phyloP scores from a whole-genome alignment of 2,888 invertebrate species.

The Dryobota labecula region DNA sequence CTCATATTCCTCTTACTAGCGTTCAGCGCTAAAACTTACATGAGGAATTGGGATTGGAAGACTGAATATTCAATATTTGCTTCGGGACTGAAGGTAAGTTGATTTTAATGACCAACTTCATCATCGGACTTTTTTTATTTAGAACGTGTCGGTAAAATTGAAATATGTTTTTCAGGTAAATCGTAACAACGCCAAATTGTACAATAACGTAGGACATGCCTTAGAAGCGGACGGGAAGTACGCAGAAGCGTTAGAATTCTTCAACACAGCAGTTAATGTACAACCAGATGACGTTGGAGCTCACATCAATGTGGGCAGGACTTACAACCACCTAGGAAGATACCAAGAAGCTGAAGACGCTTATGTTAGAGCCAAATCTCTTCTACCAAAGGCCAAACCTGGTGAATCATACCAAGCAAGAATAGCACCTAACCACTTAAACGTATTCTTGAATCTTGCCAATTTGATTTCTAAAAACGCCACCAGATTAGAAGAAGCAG shows the following conservation, averaged over 20 bases:
- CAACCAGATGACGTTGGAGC: constrained; percentile 99
- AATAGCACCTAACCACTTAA: constrained; percentile 98
- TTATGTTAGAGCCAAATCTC: constrained; percentile 96
- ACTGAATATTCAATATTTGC: constrained; percentile 98
- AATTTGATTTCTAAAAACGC: constrained; percentile 98
- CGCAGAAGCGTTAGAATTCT: constrained; percentile 96
- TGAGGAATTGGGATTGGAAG: constrained; percentile 98
- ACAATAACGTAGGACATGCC: constrained; percentile 99
- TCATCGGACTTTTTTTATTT: background rate
- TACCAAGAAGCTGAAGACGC: constrained; percentile 96
- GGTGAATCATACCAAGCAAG: constrained; percentile 98
- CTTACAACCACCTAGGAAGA: constrained; percentile 96
- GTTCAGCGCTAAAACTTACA: constrained; percentile 96
- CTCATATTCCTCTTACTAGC: constrained; percentile 93
- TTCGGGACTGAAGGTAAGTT: constrained; percentile 93
- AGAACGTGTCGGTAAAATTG: background rate
- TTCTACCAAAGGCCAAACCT: constrained; percentile 97
- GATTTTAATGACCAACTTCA: constrained; percentile 78
- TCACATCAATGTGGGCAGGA: constrained; percentile 98
- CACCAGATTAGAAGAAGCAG: constrained; percentile 97
- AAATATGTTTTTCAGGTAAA: constrained; percentile 92
- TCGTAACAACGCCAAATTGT: constrained; percentile 97
- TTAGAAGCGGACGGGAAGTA: constrained; percentile 94
- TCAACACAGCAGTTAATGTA: constrained; percentile 97
- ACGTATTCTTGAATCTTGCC: constrained; percentile 98